These are phyloP conservation scores for Leucoraja erinaceus DNA, from an alignment of 2,113 vertebrate species.

Conservation along the genomic window DNA sequence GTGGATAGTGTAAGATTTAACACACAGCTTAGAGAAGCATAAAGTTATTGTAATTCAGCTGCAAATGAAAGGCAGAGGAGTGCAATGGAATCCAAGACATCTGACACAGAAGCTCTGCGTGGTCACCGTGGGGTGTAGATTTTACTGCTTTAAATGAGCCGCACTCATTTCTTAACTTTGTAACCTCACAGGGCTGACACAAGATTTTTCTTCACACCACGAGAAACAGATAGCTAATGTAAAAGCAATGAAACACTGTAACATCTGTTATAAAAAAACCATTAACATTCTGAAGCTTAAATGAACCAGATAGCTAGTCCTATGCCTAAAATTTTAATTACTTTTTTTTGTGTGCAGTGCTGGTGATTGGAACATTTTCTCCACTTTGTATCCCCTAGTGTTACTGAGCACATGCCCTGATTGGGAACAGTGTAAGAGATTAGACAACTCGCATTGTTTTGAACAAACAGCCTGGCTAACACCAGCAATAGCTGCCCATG, in stretches of 20 bases:
- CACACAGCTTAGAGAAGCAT: not conserved
- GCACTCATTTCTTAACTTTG: constrained; percentile 34
- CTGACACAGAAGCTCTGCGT: constrained; percentile 20
- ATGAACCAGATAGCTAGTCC: constrained; percentile 29
- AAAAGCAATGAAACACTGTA: constrained; percentile 26
- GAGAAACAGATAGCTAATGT: constrained; percentile 17
- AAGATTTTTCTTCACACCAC: constrained; percentile 29
- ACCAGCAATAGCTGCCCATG: not conserved
- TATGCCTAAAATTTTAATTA: constrained; percentile 34
- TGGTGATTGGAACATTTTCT: constrained; percentile 21
- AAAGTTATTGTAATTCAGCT: constrained; percentile 34
- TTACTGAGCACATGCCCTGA: not conserved
- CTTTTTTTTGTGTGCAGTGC: constrained; percentile 18
- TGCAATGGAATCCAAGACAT: constrained; percentile 24
- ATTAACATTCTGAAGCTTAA: constrained; percentile 21
- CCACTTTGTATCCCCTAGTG: constrained; percentile 16
- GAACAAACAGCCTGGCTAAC: not conserved
- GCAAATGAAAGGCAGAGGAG: constrained; percentile 26
- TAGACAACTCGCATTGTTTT: constrained; percentile 21
- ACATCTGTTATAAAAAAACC: constrained; percentile 32
- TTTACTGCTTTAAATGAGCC: not conserved
- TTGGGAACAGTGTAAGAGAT: constrained; percentile 20
- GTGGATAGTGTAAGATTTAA: constrained; percentile 25
- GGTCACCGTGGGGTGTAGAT: constrained; percentile 10
- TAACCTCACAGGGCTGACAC: constrained; percentile 22